A percentile compares a stretch with the other conserved stretches of the same genome.
phyloP scores from a whole-genome alignment of 1,140 invertebrate species.

The Paraescarpia echinospica region DNA sequence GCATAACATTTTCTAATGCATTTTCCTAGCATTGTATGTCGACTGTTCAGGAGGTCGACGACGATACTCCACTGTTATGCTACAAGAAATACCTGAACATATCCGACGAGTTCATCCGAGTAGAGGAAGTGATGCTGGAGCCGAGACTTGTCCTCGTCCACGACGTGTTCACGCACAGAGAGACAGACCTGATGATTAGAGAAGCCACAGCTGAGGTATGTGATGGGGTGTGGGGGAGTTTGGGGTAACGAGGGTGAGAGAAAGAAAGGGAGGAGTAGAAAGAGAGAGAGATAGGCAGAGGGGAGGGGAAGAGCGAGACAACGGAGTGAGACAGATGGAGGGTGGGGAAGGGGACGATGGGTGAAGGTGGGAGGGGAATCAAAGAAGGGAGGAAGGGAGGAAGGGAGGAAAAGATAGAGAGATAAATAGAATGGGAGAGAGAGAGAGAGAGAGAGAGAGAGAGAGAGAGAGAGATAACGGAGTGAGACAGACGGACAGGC shows the following conservation, averaged over 20 bases:
- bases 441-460: too few relatives aligned
- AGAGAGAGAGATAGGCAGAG: not conserved
- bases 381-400: not conserved
- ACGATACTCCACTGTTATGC: not conserved
- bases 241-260: not conserved
- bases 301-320: not conserved
- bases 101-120: not conserved
- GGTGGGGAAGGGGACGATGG: not conserved
- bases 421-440: not conserved
- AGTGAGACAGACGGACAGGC: too few relatives aligned
- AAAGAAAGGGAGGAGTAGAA: not conserved
- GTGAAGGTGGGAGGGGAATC: not conserved
- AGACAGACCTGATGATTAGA: not conserved
- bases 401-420: not conserved
- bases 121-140: not conserved
- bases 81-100: not conserved
- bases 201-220: not conserved
- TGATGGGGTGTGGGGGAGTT: too few relatives aligned
- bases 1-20: too few relatives aligned
- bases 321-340: not conserved
- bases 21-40: too few relatives aligned
- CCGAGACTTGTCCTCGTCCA: not conserved
- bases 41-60: not conserved
- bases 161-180: not conserved
- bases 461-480: too few relatives aligned